Conservation (phyloP, 2,888 invertebrate genomes). For the Polydesmus complanatus region DNA sequence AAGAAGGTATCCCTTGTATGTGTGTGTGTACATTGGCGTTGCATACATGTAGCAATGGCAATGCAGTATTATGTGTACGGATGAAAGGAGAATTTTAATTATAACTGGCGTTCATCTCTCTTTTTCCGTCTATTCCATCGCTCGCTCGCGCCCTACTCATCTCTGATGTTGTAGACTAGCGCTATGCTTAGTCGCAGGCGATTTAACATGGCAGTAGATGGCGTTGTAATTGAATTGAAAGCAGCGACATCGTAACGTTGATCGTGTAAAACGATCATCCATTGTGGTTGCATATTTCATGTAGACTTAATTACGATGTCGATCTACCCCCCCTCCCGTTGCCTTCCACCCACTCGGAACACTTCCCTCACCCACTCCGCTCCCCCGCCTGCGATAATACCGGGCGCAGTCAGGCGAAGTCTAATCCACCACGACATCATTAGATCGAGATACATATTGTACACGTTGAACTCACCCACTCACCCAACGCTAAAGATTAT, state of each 20-base stretch:
- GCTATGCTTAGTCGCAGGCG: background rate
- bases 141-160: background rate
- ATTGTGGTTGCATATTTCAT: background rate
- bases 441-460: background rate
- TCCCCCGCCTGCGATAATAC: too few species aligned
- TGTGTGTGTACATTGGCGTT: background rate
- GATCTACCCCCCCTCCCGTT: background rate
- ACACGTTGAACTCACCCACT: background rate
- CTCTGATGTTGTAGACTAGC: background rate
- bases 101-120: background rate
- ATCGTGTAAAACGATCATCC: background rate
- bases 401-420: too few species aligned
- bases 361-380: background rate
- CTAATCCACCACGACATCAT: too few species aligned
- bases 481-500: background rate
- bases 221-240: background rate
- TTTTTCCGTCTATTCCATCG: background rate
- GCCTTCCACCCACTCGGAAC: background rate
- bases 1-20: background rate
- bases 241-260: background rate
- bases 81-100: background rate
- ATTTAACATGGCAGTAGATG: background rate
- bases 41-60: background rate
- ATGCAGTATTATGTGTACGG: background rate
- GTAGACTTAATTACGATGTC: background rate